Conservation (phyloP, 2,113 vertebrate species). For the Neopipo cinnamomea region DNA sequence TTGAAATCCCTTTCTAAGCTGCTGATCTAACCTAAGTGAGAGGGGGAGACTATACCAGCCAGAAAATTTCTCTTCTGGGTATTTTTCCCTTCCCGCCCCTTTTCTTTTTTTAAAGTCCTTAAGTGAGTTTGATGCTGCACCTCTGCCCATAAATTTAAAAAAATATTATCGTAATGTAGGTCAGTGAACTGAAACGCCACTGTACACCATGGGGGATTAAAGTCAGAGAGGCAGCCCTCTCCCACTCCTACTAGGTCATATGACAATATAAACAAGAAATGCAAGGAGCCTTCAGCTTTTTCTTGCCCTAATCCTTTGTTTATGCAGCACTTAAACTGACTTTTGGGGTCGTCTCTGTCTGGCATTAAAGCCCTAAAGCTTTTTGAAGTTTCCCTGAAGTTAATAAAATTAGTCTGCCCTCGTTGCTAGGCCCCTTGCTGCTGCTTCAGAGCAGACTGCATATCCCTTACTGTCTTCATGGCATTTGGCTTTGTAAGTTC, state of each 20-base stretch:
- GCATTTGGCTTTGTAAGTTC: slow-evolving; percentile 56
- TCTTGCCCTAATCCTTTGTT: slow-evolving; percentile 71
- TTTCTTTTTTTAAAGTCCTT: slow-evolving; percentile 26
- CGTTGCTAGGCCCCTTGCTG: slow-evolving; percentile 62
- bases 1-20: slow-evolving; percentile 70
- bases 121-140: slow-evolving; percentile 66
- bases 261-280: slow-evolving; percentile 72
- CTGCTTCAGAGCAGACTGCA: slow-evolving; percentile 37
- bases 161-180: slow-evolving; percentile 73
- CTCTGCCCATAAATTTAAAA: slow-evolving; percentile 68
- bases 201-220: slow-evolving; percentile 57
- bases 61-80: slow-evolving; percentile 45
- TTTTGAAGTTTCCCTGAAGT: slow-evolving; percentile 80
- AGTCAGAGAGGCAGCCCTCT: slow-evolving; percentile 49
- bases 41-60: slow-evolving; percentile 4
- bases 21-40: slow-evolving; percentile 56
- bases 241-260: slow-evolving; percentile 64
- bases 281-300: slow-evolving; percentile 67
- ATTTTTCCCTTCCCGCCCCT: not conserved
- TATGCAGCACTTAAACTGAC: slow-evolving; percentile 76
- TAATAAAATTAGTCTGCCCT: slow-evolving; percentile 79
- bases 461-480: slow-evolving; percentile 56
- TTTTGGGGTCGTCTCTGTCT: slow-evolving; percentile 75
- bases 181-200: slow-evolving; percentile 70
- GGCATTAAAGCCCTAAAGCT: slow-evolving; percentile 73